Evolutionary conservation across 92 coral and sea anemone species (phyloP), one percentile per base, ranked within the genome.

Genomic region (Porites divaricata): DNA sequence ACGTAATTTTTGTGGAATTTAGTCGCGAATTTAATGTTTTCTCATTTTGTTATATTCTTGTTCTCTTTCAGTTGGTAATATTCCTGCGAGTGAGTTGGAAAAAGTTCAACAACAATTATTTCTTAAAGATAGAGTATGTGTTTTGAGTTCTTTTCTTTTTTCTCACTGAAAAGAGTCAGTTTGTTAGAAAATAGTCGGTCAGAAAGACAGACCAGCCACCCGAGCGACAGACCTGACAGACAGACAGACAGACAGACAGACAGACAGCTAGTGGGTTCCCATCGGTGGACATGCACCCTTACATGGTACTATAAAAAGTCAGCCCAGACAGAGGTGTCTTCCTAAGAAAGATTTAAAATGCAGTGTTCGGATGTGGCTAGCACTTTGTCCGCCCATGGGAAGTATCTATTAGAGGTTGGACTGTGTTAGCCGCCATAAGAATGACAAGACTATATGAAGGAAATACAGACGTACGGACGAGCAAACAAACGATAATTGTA

Each of bases 101-200:
- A 90, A 89, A 65, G 69, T 92, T 26, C 87, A 90, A 35, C 98
- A 95, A 65, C 96, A 96, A 67, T 52, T 90, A 52, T 96, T 92
- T 75, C 86, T 93, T 82, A 90, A 91, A 81, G 99, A 96, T 35
- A 89, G 99, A 23, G 99, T 94, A 79, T 65, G 99, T 92, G n/a
- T n/a, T 50, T 2, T 20, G 72, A 17, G 52, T 28, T 19, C 0
- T 66, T 14, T 8, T 23, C 1, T 9, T 25, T 20, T 4, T 8
- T 25, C 2, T 1, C 20, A 64, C 6, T 0, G 6, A 6, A 21
- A 26, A 20, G 25, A 25, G 9, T 1, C 61, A 48, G 23, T 19
- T n/a, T 19, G 67, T 3, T 28, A 66, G 3, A 8, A 66, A 13
- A 23, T 28, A 66, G 41, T 14, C 22, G 1, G 26, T 9, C 20